Percentiles rank a stretch among this genome's conserved stretches.
Conservation (phyloP, 2,888 invertebrate genomes). For the Latrodectus hesperus region DNA sequence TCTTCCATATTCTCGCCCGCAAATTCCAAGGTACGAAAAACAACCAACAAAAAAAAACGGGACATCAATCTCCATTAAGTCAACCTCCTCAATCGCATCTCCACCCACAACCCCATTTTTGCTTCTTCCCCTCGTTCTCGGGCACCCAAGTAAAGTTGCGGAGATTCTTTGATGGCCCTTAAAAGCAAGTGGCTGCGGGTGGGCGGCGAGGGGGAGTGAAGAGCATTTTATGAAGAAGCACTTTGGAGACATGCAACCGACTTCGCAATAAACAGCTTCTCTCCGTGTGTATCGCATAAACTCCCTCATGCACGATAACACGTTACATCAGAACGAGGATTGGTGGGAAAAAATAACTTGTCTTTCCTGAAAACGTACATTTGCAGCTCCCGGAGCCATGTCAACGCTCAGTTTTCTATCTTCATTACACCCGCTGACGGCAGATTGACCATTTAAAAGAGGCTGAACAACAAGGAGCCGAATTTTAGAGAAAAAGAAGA, state of each 20-base stretch:
- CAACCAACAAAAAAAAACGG: neutral
- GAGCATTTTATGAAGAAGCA: conserved; percentile 38
- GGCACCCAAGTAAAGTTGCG: neutral
- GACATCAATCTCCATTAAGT: conserved; percentile 57
- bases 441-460: conserved; percentile 43
- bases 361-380: neutral
- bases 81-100: conserved; percentile 18
- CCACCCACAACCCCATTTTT: neutral
- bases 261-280: conserved; percentile 40
- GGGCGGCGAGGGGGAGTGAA: neutral
- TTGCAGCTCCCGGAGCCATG: conserved; percentile 17
- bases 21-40: neutral
- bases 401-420: conserved; percentile 44
- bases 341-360: conserved; percentile 8
- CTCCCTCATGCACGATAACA: conserved; percentile 28
- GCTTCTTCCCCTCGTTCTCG: neutral
- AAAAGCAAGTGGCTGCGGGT: conserved; percentile 31
- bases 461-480: neutral
- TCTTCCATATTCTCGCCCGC: neutral
- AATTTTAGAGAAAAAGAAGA: neutral
- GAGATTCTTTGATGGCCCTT: conserved; percentile 28
- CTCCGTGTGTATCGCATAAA: conserved; percentile 2
- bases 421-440: conserved; percentile 37
- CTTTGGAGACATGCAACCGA: conserved; percentile 35
- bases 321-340: conserved; percentile 6